Conservation (phyloP, 2,113 vertebrate species). For the Gymnarchus niloticus region DNA sequence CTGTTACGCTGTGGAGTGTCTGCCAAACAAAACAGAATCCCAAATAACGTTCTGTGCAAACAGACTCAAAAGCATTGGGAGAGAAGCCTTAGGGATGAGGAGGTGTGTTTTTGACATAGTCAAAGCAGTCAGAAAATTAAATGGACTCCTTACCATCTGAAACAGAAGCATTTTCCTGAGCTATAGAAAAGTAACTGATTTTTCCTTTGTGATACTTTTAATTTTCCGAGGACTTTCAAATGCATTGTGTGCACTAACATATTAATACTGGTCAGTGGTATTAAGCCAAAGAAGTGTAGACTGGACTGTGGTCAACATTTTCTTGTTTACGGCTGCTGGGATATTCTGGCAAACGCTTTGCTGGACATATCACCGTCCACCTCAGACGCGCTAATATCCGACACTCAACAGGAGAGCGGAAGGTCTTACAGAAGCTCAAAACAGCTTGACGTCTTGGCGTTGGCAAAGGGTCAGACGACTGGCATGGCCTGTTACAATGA, state of each 20-base stretch:
- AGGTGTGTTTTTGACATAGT: neutral
- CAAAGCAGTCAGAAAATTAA: neutral
- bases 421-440: neutral
- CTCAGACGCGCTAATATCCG: too few species aligned
- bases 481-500: neutral
- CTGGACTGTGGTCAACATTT: neutral
- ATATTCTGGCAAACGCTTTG: neutral
- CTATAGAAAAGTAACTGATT: neutral
- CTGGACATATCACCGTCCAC: neutral
- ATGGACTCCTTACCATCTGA: neutral
- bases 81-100: neutral
- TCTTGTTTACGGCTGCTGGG: neutral
- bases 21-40: neutral
- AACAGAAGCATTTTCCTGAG: neutral
- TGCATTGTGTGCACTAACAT: neutral
- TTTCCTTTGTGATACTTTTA: neutral
- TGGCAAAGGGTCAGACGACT: neutral
- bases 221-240: neutral
- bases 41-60: neutral
- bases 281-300: neutral
- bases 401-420: too few species aligned
- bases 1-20: neutral
- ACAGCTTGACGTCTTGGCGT: neutral
- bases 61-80: neutral
- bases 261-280: neutral